phyloP scores from a whole-genome alignment of 2,113 vertebrate species.

The Anhinga anhinga region DNA sequence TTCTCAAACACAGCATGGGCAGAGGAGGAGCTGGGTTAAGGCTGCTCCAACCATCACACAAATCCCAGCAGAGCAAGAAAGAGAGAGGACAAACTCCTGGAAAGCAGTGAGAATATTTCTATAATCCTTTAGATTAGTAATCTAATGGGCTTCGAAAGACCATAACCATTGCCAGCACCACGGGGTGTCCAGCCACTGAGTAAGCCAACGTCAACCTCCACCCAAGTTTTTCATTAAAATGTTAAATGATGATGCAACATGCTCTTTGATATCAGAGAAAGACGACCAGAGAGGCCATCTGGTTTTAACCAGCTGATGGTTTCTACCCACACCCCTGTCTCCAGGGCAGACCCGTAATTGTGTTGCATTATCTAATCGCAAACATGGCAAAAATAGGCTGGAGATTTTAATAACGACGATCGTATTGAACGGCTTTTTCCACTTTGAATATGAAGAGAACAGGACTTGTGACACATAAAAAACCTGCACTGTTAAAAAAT shows the following conservation, averaged over 20 bases:
- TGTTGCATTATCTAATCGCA: not conserved
- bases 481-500: not conserved
- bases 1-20: fast-evolving
- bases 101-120: not conserved
- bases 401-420: not conserved
- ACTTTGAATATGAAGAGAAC: not conserved
- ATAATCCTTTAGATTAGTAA: not conserved
- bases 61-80: not conserved
- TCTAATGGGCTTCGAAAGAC: not conserved
- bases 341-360: not conserved
- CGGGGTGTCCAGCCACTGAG: not conserved
- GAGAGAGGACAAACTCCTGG: not conserved
- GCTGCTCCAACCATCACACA: not conserved
- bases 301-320: not conserved
- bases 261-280: not conserved
- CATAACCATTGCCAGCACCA: not conserved
- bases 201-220: not conserved
- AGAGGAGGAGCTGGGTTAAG: not conserved
- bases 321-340: not conserved
- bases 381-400: not conserved
- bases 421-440: not conserved
- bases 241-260: not conserved
- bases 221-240: not conserved
- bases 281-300: not conserved
- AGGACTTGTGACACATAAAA: not conserved